Conservation (phyloP, 2,797 vertebrate species). For the Brotula barbata region DNA sequence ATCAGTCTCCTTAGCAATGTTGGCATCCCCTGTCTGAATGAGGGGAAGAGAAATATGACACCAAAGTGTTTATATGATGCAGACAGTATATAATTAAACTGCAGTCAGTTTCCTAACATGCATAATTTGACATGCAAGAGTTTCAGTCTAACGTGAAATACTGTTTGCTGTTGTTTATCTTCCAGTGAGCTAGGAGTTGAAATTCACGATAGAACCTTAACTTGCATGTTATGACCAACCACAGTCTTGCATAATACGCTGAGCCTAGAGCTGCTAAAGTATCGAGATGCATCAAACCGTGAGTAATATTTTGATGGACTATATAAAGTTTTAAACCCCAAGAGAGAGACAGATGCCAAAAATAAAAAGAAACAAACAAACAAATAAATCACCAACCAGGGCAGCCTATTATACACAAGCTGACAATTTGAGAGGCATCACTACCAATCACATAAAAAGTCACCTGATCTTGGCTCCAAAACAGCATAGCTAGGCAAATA, state of each 20-base stretch:
- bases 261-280: constrained; percentile 14
- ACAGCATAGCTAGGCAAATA: constrained; percentile 16
- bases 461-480: constrained; percentile 7
- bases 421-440: too few relatives aligned
- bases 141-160: background rate
- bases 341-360: constrained; percentile 32
- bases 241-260: constrained; percentile 1
- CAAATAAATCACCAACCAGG: constrained; percentile 50
- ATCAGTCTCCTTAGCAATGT: constrained; percentile 81
- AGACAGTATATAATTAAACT: too few relatives aligned
- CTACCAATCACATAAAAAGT: constrained; percentile 20
- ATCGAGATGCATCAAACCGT: constrained; percentile 50
- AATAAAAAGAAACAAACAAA: too few relatives aligned
- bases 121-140: background rate
- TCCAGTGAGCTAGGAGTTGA: constrained; percentile 11
- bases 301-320: constrained; percentile 60
- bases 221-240: background rate
- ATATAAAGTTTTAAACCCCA: constrained; percentile 54
- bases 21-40: constrained; percentile 76
- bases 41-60: constrained; percentile 17
- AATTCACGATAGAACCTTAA: constrained; percentile 6
- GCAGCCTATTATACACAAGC: constrained; percentile 32
- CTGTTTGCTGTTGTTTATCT: too few relatives aligned
- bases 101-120: background rate
- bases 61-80: background rate